Evolutionary conservation across 2,888 invertebrate genomes (phyloP).

Genomic region (Tipula vernalis): DNA sequence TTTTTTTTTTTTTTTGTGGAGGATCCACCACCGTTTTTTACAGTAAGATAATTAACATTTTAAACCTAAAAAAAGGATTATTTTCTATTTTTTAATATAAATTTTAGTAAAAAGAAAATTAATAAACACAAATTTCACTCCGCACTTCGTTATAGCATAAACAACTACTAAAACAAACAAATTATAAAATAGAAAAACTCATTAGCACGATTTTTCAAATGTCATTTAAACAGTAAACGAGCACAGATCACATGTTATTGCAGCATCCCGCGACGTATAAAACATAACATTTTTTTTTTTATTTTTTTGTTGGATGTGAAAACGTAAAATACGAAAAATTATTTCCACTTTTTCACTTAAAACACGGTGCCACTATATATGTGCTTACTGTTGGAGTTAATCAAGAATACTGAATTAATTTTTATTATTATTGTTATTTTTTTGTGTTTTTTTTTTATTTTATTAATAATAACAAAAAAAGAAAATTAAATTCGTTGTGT

Average conservation of each 20-base stretch:
- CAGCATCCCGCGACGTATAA: neutral
- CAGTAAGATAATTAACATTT: neutral
- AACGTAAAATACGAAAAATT: neutral
- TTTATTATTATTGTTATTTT: neutral
- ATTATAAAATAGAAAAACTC: neutral
- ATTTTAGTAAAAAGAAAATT: neutral
- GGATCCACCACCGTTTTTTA: neutral
- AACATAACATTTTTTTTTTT: neutral
- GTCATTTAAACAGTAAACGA: neutral
- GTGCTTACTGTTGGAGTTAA: neutral
- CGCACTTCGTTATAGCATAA: neutral
- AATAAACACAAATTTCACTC: neutral
- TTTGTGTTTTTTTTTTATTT: neutral
- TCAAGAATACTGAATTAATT: neutral
- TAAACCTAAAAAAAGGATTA: neutral
- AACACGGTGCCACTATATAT: neutral
- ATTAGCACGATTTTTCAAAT: conserved; percentile 1
- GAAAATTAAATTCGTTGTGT: neutral
- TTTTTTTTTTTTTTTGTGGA: neutral
- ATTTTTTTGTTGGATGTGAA: neutral
- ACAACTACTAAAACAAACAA: neutral
- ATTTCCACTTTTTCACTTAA: neutral
- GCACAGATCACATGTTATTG: neutral
- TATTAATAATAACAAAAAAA: neutral
- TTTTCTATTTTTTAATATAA: neutral